Evolutionary conservation across 1,140 invertebrate species (phyloP), one percentile per base, ranked within the genome.

Genomic region (Armadillidium nasatum): DNA sequence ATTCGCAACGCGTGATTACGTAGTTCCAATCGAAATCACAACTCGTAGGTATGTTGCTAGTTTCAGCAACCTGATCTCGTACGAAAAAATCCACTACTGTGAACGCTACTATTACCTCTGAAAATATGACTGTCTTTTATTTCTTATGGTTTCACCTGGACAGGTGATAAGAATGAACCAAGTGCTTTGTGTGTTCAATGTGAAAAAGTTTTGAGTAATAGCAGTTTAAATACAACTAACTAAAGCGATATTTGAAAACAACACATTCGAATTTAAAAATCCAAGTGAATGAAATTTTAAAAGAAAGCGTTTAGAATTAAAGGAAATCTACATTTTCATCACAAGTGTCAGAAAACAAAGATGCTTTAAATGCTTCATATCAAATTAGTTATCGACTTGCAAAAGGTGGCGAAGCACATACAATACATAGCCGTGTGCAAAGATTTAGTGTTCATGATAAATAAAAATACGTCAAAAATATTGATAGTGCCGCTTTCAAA

Each of bases 401-500:
- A 60, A 60, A 60, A 60, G 50, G 1, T 15, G 50, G 50, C 7
- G 50, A 60, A 60, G 50, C 50, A 60, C 50, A 60, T 60, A 60
- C 50, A 15, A 60, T 60, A 19, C 1, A 60, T 3, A 60, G 19
- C 71, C 23, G 71, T 72, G 44, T 50, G 71, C 71, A 72, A 50
- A 72, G 44, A 50, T 72, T 22, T 72, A 23, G 44, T 44, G 50
- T 50, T 43, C 33, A 46, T 54, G 46, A 74, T 60, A 74, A 21
- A 54, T 23, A 33, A 33, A 74, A 74, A 19, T 54, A 21, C 50
- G 19, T 7, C 33, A 13, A 10, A 46, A 74, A 74, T 0, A 54
- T 33, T 54, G 72, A 54, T 74, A 46, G 15, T 54, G 72, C 3
- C 21, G 13, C 69, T n/a, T 21, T 80, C 79, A 44, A 78, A 74